Evolutionary conservation across 2,888 invertebrate species (phyloP), one percentile per base, ranked within the genome.

Genomic region (Apodemia hepburni): DNA sequence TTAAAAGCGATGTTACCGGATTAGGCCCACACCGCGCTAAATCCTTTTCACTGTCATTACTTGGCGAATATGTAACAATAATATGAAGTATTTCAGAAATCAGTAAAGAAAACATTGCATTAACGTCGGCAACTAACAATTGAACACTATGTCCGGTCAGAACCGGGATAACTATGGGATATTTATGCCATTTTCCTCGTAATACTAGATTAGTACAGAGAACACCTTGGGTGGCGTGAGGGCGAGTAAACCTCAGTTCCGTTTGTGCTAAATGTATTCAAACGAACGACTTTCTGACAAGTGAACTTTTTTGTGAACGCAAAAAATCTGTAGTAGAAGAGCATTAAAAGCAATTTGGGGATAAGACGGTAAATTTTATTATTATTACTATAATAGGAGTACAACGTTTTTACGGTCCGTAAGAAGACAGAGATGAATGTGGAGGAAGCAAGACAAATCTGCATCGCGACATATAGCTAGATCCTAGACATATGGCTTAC

Each of bases 221-320:
- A 72, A 70, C 87, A 71, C 76, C 85, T 82, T 89, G 89, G 88
- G 89, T 86, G 89, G 89, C 77, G 75, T 74, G 72, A 70, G 75
- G 74, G 69, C 71, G 73, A 71, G 70, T 71, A 74, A 74, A 73
- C 71, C 75, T 77, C 74, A 80, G 80, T 82, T 85, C 84, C 81
- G 79, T 75, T 80, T 75, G 74, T 74, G 73, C 75, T 73, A 73
- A 74, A 73, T 67, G 72, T 72, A 69, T 74, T 70, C 59, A 67
- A 47, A 17, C 45, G 6, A 47, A 42, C 12, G 2, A 1, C 17
- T 17, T 47, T 17, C 8, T 5, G 7, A 17, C n/a, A 42, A 42
- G 42, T 42, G 12, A 42, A 45, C 42, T 42, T 42, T 42, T 42
- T 15, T 9, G 42, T 42, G 15, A 2, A 11, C 15, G 3, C 12